Evolutionary conservation across 2,888 invertebrate species (phyloP).

Genomic region (Dioctria rufipes): DNA sequence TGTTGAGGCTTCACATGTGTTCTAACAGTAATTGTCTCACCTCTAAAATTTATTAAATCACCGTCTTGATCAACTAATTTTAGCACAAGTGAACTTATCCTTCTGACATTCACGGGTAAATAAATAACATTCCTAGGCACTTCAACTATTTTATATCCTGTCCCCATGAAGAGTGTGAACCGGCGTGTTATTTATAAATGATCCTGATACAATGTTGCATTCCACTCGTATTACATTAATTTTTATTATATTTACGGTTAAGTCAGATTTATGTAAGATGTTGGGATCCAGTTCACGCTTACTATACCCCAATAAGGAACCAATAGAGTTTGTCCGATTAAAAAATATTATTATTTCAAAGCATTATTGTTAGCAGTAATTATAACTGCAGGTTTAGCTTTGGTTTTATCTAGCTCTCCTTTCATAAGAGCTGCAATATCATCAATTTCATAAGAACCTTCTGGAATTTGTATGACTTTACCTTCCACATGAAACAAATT

Average conservation of each 20-base stretch:
- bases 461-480: constrained; percentile 61
- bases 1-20: constrained; percentile 59
- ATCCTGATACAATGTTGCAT: constrained; percentile 28
- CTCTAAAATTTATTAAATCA: constrained; percentile 64
- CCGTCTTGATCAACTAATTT: constrained; percentile 64
- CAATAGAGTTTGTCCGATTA: constrained; percentile 29
- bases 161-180: constrained; percentile 64
- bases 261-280: constrained; percentile 59
- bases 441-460: constrained; percentile 64
- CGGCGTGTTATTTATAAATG: constrained; percentile 57
- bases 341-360: constrained; percentile 39
- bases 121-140: constrained; percentile 65
- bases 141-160: constrained; percentile 66
- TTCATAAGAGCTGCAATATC: constrained; percentile 60
- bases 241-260: constrained; percentile 60
- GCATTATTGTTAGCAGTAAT: constrained; percentile 51
- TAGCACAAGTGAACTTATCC: constrained; percentile 62
- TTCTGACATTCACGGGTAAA: constrained; percentile 63
- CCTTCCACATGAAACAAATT: constrained; percentile 63
- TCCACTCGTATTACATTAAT: no score
- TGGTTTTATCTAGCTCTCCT: constrained; percentile 1
- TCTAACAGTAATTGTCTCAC: constrained; percentile 63
- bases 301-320: constrained; percentile 37
- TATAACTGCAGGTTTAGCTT: constrained; percentile 2
- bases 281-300: constrained; percentile 28